These are phyloP conservation scores for Dromiciops gliroides DNA, from an alignment of 2,113 vertebrate species.

Conservation along the genomic window DNA sequence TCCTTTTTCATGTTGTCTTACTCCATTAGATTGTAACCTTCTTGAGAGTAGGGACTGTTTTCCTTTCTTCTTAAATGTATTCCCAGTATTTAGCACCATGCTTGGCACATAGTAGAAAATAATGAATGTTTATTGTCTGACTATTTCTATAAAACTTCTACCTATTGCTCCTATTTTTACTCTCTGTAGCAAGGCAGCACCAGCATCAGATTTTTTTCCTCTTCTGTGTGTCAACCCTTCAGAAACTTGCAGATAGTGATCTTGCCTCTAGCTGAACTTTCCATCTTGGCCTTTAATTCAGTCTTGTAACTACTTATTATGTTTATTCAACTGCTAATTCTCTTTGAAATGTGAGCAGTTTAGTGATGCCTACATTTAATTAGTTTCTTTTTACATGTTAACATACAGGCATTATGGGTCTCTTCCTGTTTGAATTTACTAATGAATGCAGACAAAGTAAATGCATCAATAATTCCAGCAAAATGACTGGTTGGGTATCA, in stretches of 20 bases:
- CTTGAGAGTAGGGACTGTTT: background rate
- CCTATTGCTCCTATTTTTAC: background rate
- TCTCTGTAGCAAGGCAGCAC: no score
- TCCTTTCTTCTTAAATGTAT: background rate
- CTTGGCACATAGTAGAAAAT: background rate
- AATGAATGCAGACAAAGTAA: background rate
- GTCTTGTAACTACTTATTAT: background rate
- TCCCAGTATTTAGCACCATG: background rate
- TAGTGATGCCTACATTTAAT: background rate
- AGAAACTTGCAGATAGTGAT: background rate
- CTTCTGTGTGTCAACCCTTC: background rate
- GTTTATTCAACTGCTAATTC: background rate
- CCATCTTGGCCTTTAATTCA: background rate
- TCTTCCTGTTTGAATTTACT: background rate
- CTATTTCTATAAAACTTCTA: background rate
- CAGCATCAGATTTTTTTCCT: background rate
- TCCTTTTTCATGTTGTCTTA: background rate
- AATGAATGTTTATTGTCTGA: background rate
- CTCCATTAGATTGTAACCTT: background rate
- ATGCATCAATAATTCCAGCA: background rate
- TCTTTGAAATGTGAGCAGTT: background rate
- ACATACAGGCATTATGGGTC: background rate
- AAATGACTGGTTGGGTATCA: background rate
- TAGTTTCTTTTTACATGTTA: background rate
- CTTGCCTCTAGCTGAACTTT: background rate